phyloP scores from a whole-genome alignment of 2,113 vertebrate species.

The Butorides virescens region DNA sequence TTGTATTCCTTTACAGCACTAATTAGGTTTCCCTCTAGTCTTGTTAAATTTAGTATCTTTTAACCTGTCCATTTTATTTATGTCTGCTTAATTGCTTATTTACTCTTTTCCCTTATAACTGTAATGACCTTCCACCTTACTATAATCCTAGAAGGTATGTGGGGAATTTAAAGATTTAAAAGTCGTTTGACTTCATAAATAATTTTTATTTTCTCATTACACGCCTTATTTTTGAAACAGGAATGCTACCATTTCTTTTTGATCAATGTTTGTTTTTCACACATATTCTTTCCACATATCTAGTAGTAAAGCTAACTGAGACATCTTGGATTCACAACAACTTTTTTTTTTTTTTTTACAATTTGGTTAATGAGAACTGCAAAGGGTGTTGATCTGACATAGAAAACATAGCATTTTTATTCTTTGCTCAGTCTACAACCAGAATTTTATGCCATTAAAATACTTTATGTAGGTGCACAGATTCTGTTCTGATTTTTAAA shows the following conservation, averaged over 20 bases:
- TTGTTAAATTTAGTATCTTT: constrained; percentile 66
- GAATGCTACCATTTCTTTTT: background rate
- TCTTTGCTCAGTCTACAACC: background rate
- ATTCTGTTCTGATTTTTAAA: background rate
- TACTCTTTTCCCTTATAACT: constrained; percentile 70
- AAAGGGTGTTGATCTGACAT: background rate
- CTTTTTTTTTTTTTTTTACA: background rate
- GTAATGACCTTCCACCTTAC: constrained; percentile 71
- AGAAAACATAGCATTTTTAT: background rate
- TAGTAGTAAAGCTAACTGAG: background rate
- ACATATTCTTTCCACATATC: background rate
- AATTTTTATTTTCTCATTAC: constrained; percentile 61
- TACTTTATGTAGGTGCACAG: background rate
- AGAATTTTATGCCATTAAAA: background rate
- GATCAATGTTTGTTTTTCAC: background rate
- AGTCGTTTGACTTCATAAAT: constrained; percentile 71
- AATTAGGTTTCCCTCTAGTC: constrained; percentile 31
- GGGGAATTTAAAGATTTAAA: constrained; percentile 70
- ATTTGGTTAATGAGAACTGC: background rate
- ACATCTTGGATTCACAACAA: background rate
- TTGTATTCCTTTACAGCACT: constrained; percentile 38
- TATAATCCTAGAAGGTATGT: constrained; percentile 70
- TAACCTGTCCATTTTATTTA: constrained; percentile 69
- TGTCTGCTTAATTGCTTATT: constrained; percentile 69
- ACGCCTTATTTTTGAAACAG: constrained; percentile 8